Evolutionary conservation across 2,797 vertebrate genomes (phyloP), one percentile per base, ranked within the genome.

Genomic region (Epinephelus awoara): DNA sequence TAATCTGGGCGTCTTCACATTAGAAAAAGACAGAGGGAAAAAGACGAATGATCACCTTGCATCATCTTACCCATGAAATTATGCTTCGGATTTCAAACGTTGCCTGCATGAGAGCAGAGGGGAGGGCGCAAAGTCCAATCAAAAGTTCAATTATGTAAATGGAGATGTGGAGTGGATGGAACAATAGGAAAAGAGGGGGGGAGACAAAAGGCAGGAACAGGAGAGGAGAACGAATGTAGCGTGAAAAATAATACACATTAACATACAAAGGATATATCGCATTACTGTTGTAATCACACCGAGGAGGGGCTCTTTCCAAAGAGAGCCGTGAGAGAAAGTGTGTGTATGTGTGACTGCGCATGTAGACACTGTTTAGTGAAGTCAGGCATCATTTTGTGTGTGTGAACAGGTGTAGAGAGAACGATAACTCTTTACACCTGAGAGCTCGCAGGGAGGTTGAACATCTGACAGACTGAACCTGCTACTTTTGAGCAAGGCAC

Each of bases 131-230:
- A 87, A 91, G 91, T 94, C 93, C 90, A 95, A 95, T 95, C 92
- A 95, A 95, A 95, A 95, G 93, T 95, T 94, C 92, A 94, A 95
- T 95, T 95, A 95, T 95, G 94, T 94, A 94, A 95, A 95, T 93
- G 79, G 85, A 85, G 90, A 94, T 91, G 90, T 95, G 82, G 83
- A 94, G 93, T 87, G 89, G 90, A 92, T 88, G 90, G 93, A 94
- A 92, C 93, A 94, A 94, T 92, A 77, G 90, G 77, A 73, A 71
- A 88, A 76, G 25, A 34, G 47, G 17, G 54, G 46, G 65, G 71
- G 75, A 42, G 72, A 80, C 84, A 84, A 89, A 91, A 84, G 86
- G 83, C 81, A 77, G 85, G 83, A 87, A 88, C 78, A 74, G 85
- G 80, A 87, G 89, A 90, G 82, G 88, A 77, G 88, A 91, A 80